These are phyloP conservation scores for Drosophila peninsularis DNA, from an alignment of 2,888 invertebrate species.

Conservation along the genomic window DNA sequence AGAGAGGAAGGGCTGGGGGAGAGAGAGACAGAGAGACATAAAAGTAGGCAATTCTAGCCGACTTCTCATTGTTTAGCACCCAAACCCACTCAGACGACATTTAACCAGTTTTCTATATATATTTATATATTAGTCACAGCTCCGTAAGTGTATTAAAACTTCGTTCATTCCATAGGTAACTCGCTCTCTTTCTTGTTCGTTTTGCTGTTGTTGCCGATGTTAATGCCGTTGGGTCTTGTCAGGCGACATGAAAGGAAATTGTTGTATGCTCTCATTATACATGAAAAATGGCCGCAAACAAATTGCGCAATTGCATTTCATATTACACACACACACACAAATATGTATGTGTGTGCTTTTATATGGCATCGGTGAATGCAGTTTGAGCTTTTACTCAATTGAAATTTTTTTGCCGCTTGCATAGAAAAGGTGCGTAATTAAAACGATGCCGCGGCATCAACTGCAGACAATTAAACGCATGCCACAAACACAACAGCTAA, in stretches of 20 bases:
- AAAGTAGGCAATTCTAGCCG: no score
- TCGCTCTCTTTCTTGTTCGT: not conserved
- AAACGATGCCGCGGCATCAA: slow-evolving; percentile 60
- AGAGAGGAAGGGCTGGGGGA: no score
- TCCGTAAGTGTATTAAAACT: not conserved
- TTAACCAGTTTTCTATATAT: no score
- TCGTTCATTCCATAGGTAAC: not conserved
- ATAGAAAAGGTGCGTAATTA: slow-evolving; percentile 76
- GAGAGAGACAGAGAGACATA: not conserved
- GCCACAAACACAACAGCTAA: slow-evolving; percentile 50
- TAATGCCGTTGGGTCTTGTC: slow-evolving; percentile 39
- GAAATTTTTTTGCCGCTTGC: slow-evolving; percentile 45
- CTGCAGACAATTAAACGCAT: slow-evolving; percentile 73
- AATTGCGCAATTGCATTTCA: slow-evolving; percentile 41
- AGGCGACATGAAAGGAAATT: slow-evolving; percentile 59
- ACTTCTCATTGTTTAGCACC: no score
- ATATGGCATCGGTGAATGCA: slow-evolving; percentile 30
- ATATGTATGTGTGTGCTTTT: slow-evolving; percentile 14
- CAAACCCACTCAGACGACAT: no score
- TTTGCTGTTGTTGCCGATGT: slow-evolving; percentile 21
- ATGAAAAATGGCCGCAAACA: slow-evolving; percentile 60
- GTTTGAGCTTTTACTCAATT: slow-evolving; percentile 66
- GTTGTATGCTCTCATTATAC: slow-evolving; percentile 59
- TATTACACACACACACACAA: not conserved
- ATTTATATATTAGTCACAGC: not conserved